phyloP scores from a whole-genome alignment of 2,113 vertebrate species.

The Rostratula benghalensis region DNA sequence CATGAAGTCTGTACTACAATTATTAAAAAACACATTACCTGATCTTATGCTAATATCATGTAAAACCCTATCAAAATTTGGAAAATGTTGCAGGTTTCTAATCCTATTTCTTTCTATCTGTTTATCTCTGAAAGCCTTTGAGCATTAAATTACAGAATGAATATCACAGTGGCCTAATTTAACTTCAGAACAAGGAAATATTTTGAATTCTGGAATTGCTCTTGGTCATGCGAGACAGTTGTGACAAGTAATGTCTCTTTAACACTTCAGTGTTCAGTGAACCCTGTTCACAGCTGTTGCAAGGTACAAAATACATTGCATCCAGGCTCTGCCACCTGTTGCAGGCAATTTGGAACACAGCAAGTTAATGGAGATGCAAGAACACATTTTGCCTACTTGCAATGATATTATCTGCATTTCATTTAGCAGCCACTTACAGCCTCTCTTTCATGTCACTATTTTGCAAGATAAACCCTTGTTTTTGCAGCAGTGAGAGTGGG shows the following conservation, averaged over 20 bases:
- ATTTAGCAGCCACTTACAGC: background rate
- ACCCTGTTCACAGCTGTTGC: constrained; percentile 70
- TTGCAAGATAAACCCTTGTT: background rate
- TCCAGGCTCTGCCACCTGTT: constrained; percentile 72
- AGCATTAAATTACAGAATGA: constrained; percentile 71
- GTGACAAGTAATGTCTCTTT: constrained; percentile 51
- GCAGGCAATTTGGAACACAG: constrained; percentile 61
- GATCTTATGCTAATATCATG: background rate
- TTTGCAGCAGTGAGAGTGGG: background rate
- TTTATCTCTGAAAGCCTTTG: constrained; percentile 11
- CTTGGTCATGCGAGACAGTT: constrained; percentile 62
- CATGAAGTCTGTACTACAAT: background rate
- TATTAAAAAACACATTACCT: background rate
- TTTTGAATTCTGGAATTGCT: constrained; percentile 75
- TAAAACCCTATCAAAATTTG: background rate
- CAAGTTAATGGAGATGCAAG: constrained; percentile 43
- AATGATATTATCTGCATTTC: constrained; percentile 9
- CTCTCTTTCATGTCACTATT: constrained; percentile 13
- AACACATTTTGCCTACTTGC: constrained; percentile 21
- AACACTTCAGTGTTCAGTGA: constrained; percentile 48
- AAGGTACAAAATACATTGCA: constrained; percentile 68
- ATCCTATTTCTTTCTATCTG: background rate
- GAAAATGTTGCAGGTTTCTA: constrained; percentile 1
- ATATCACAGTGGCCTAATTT: constrained; percentile 63
- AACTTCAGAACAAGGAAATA: constrained; percentile 76